Evolutionary conservation across 2,888 invertebrate genomes (phyloP), one percentile per base, ranked within the genome.

Genomic region (Amblyjoppa proteus): DNA sequence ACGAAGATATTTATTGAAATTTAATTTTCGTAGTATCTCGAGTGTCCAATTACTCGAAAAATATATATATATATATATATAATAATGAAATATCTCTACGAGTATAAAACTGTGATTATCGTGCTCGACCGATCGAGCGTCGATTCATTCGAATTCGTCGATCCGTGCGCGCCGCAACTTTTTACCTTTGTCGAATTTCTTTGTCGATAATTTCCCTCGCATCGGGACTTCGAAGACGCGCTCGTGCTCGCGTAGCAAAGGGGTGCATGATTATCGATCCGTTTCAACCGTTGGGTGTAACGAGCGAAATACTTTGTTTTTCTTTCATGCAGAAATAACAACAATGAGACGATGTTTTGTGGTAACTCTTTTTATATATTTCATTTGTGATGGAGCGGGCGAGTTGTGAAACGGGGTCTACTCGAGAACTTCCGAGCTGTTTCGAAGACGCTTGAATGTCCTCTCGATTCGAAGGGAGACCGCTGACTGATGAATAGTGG

Each of bases 51-150:
- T 73, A 49, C 70, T 56, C 28, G 56, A 76, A 76, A 71, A 71
- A 66, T 6, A 7, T 20, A 13, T 25, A 45, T 58, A 74, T 58
- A 74, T 11, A 51, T 51, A 81, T 73, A 77, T n/a, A 7, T 53
- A 28, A 58, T 58, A 31, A 76, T 77, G 68, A 45, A 66, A 61
- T 74, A 61, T 49, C 64, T 64, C 70, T 70, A 70, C 70, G 69
- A 85, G 75, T 75, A 7, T 58, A 58, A 70, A 49, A 66, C 81
- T 38, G 61, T 53, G 76, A 88, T 88, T 85, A 87, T 85, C 78
- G 84, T 83, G 89, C 87, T 87, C 83, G 87, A 86, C 83, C 86
- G 88, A 87, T 89, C 86, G 85, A 80, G 73, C 68, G 68, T 71
- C 58, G 28, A 45, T 79, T 75, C 83, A 69, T 80, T 83, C 58